phyloP scores from a whole-genome alignment of 2,113 vertebrate species.

The Anolis sagrei region DNA sequence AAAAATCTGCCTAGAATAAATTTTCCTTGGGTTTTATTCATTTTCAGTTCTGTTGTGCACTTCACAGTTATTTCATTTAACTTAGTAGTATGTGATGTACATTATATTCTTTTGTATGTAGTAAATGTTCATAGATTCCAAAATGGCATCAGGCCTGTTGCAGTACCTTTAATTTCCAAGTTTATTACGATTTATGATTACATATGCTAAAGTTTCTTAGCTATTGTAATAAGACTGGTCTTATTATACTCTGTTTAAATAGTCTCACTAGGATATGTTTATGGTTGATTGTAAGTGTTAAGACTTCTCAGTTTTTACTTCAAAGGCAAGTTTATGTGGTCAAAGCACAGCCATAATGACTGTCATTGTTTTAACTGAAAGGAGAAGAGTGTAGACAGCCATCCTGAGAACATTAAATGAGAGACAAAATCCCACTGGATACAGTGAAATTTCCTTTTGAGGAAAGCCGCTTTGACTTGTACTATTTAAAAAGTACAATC shows the following conservation, averaged over 20 bases:
- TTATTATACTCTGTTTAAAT: neutral
- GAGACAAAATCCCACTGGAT: neutral
- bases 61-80: neutral
- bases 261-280: neutral
- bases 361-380: neutral
- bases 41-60: neutral
- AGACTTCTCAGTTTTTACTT: neutral
- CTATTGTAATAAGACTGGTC: no score
- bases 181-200: no score
- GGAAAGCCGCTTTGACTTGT: neutral
- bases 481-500: neutral
- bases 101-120: neutral
- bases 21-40: neutral
- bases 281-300: neutral
- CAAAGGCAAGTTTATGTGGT: neutral
- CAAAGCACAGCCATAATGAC: neutral
- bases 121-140: no score
- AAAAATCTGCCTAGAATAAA: neutral
- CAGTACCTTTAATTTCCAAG: no score
- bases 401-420: neutral
- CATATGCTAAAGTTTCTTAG: no score
- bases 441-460: neutral
- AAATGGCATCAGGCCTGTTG: no score
- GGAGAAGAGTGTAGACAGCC: neutral
- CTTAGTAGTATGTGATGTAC: neutral